A percentile compares a stretch with the other conserved stretches of the same genome.
phyloP scores from a whole-genome alignment of 2,797 vertebrate species.

The Melanotaenia parkinsoni region DNA sequence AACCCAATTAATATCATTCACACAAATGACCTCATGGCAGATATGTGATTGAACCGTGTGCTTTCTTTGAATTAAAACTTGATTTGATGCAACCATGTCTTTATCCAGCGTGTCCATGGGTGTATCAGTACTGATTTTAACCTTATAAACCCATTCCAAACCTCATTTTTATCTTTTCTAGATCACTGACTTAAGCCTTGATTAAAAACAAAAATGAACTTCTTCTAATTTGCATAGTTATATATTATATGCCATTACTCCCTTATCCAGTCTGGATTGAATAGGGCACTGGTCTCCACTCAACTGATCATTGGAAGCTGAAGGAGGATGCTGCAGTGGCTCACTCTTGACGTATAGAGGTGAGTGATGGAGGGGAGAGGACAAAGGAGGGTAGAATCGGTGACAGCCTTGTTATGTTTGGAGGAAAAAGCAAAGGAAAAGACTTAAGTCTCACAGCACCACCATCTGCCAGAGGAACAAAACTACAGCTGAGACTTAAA shows the following conservation, averaged over 20 bases:
- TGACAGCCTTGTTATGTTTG: slow-evolving; percentile 76
- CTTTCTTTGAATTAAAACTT: slow-evolving; percentile 14
- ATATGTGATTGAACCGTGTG: slow-evolving; percentile 59
- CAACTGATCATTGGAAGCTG: slow-evolving; percentile 36
- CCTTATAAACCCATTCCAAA: slow-evolving; percentile 20
- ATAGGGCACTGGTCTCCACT: slow-evolving; percentile 20
- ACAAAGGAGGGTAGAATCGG: slow-evolving; percentile 79
- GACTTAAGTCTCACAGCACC: slow-evolving; percentile 83
- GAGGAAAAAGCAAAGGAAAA: slow-evolving; percentile 44
- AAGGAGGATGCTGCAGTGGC: slow-evolving; percentile 72
- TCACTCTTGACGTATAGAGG: slow-evolving; percentile 66
- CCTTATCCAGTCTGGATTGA: slow-evolving; percentile 25
- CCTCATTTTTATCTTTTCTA: slow-evolving; percentile 8
- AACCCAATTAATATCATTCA: slow-evolving; percentile 83
- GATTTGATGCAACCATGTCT: slow-evolving; percentile 33
- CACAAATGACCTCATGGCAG: slow-evolving; percentile 76
- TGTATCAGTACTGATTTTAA: slow-evolving; percentile 42
- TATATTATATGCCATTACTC: slow-evolving; percentile 13
- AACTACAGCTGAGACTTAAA: slow-evolving; percentile 69
- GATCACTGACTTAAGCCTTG: slow-evolving; percentile 7
- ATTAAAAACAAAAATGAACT: not conserved
- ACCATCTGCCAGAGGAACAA: slow-evolving; percentile 75
- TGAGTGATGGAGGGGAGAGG: slow-evolving; percentile 78
- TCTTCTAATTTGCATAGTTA: slow-evolving; percentile 13
- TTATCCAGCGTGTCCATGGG: slow-evolving; percentile 23